These are phyloP conservation scores for Carpatolechia fugitivella DNA, from an alignment of 2,888 invertebrate species.

Conservation along the genomic window DNA sequence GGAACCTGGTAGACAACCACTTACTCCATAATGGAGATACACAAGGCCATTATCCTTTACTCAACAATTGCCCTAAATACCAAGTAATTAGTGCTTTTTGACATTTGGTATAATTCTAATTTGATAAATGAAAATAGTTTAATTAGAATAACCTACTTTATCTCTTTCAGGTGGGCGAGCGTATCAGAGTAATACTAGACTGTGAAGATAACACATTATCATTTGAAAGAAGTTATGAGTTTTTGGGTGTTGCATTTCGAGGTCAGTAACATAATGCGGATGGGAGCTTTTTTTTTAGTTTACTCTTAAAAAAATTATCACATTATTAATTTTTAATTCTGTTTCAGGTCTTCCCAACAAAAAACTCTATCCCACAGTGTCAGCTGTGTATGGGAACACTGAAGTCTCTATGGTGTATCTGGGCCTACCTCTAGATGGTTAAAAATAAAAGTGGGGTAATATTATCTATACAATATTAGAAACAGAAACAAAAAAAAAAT, in stretches of 20 bases:
- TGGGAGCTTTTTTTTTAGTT: neutral
- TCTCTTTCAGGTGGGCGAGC: conserved; percentile 92
- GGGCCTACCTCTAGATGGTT: conserved; percentile 97
- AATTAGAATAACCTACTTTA: neutral
- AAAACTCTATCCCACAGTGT: conserved; percentile 95
- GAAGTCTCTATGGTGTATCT: conserved; percentile 99
- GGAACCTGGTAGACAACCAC: conserved; percentile 99
- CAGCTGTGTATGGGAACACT: conserved; percentile 99
- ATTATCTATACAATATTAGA: conserved; percentile 24
- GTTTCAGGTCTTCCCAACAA: conserved; percentile 92
- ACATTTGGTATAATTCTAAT: neutral
- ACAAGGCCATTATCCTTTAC: conserved; percentile 94
- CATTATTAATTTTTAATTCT: conserved; percentile 13
- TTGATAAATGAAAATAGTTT: neutral
- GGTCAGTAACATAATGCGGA: conserved; percentile 71
- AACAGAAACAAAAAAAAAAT: neutral
- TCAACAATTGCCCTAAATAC: conserved; percentile 98
- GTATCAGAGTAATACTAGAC: conserved; percentile 97
- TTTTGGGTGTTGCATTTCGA: conserved; percentile 98
- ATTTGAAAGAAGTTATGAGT: conserved; percentile 98
- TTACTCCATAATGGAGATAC: conserved; percentile 97
- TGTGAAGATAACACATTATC: conserved; percentile 98
- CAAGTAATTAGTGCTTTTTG: conserved; percentile 85
- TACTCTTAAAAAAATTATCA: neutral
- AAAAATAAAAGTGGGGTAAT: conserved; percentile 61